These are phyloP conservation scores for Orthonyx spaldingii DNA, from an alignment of 2,113 vertebrate genomes.

Conservation along the genomic window DNA sequence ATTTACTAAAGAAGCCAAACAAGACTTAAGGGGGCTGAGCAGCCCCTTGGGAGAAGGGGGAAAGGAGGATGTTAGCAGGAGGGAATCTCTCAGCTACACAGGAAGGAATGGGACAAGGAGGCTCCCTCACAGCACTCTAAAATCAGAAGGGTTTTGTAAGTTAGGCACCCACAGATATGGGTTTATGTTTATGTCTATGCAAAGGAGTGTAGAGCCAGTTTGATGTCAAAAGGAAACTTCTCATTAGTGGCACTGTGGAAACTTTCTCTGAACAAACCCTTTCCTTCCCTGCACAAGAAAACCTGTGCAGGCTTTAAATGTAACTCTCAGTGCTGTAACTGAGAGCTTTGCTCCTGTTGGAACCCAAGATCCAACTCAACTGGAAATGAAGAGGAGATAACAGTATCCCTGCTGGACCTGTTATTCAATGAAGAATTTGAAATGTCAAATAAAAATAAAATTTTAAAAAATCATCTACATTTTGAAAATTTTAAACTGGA, in stretches of 20 bases:
- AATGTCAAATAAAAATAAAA: not conserved
- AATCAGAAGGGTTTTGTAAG: not conserved
- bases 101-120: not conserved
- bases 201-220: not conserved
- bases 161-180: not conserved
- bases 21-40: not conserved
- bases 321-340: not conserved
- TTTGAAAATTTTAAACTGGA: not conserved
- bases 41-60: not conserved
- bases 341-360: not conserved
- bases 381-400: not conserved
- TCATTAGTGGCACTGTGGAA: not conserved
- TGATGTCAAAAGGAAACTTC: not conserved
- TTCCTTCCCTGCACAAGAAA: not conserved
- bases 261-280: not conserved
- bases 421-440: not conserved
- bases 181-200: not conserved
- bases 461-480: not conserved
- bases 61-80: not conserved
- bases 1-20: not conserved
- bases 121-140: not conserved
- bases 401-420: not conserved
- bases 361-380: not conserved
- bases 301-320: not conserved
- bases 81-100: not conserved